A percentile compares a stretch with the other conserved stretches of the same genome.
Evolutionary conservation across 64 coral and sea anemone genomes (phyloP).

Genomic region (Stylophora pistillata): DNA sequence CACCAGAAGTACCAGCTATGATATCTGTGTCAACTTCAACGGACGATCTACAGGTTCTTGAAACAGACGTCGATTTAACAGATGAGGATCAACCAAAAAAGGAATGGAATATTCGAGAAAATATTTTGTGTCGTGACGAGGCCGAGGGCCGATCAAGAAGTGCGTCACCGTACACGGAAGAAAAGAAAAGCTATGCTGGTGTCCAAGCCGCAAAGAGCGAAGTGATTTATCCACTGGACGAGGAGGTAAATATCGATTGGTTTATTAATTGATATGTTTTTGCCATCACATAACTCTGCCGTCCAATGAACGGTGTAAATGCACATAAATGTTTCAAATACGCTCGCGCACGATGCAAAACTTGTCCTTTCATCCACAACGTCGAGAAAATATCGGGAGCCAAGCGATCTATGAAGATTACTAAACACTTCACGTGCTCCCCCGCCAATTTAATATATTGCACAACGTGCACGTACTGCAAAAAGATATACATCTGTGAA

Average conservation of each 20-base stretch:
- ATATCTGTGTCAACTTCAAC: slow-evolving; percentile 50
- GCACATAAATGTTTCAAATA: too few relatives aligned
- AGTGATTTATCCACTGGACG: slow-evolving; percentile 43
- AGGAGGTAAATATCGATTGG: slow-evolving; percentile 46
- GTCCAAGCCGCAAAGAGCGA: background rate
- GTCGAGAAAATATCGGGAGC: too few relatives aligned
- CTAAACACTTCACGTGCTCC: too few relatives aligned
- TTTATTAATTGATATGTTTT: background rate
- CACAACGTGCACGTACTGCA: too few relatives aligned
- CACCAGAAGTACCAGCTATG: background rate
- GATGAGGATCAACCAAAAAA: background rate
- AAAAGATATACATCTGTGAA: too few relatives aligned
- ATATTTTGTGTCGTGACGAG: slow-evolving; percentile 52
- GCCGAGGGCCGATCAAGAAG: slow-evolving; percentile 59
- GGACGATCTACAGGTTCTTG: slow-evolving; percentile 42
- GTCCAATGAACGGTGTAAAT: too few relatives aligned
- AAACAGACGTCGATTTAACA: background rate
- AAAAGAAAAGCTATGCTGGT: slow-evolving; percentile 12
- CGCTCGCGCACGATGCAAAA: too few relatives aligned
- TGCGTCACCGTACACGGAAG: slow-evolving; percentile 53
- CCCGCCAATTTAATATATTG: too few relatives aligned
- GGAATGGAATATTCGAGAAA: slow-evolving; percentile 62
- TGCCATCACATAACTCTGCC: background rate
- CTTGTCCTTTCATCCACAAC: too few relatives aligned
- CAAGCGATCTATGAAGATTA: too few relatives aligned